These are phyloP conservation scores for Sparidentex hasta DNA, from an alignment of 2,797 vertebrate genomes.

Conservation along the genomic window DNA sequence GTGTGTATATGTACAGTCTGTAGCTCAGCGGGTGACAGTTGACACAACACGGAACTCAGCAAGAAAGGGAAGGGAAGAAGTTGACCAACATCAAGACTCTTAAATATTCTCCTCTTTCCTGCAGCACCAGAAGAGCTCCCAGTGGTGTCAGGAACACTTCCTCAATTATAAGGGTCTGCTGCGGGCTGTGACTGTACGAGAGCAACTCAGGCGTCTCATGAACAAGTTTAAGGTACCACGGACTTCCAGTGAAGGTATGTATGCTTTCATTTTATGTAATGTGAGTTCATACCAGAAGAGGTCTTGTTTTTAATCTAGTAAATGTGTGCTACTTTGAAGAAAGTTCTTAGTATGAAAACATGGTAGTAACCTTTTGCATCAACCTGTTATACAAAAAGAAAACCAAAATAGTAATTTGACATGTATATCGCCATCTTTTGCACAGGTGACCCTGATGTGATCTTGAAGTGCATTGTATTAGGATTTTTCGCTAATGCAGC, in stretches of 20 bases:
- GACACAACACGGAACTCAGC: slow-evolving; percentile 17
- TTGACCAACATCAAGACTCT: slow-evolving; percentile 1
- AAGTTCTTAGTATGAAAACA: background rate
- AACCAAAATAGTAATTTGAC: background rate
- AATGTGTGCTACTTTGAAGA: background rate
- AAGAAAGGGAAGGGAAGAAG: slow-evolving; percentile 11
- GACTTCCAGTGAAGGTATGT: slow-evolving; percentile 95
- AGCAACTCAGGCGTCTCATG: slow-evolving; percentile 96
- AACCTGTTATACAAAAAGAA: background rate
- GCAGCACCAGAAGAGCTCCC: slow-evolving; percentile 97
- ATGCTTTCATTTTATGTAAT: background rate
- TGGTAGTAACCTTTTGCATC: background rate
- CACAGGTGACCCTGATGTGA: slow-evolving; percentile 96
- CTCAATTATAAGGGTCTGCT: slow-evolving; percentile 98
- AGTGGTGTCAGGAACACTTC: slow-evolving; percentile 99
- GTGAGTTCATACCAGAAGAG: background rate
- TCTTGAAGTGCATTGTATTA: slow-evolving; percentile 94
- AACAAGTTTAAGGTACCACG: slow-evolving; percentile 97
- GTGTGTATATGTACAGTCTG: background rate
- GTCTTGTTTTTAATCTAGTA: background rate
- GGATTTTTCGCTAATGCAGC: slow-evolving; percentile 98
- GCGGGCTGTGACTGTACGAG: slow-evolving; percentile 92
- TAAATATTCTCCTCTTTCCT: slow-evolving; percentile 4
- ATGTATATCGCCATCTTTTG: background rate
- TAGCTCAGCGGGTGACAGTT: background rate